These are phyloP conservation scores for Drymonia ruficornis DNA, from an alignment of 2,888 invertebrate species.

Conservation along the genomic window DNA sequence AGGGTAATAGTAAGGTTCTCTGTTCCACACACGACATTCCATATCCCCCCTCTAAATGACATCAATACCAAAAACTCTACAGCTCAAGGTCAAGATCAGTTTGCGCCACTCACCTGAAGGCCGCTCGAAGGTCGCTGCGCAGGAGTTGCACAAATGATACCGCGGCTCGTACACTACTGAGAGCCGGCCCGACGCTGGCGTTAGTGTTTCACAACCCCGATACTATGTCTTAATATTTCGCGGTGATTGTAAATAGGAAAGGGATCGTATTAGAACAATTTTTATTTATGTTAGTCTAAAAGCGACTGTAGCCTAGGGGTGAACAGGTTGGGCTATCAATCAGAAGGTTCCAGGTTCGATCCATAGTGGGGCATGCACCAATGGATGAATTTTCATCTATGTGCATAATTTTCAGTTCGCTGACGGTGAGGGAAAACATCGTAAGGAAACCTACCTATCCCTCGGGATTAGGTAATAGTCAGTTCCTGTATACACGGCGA, in stretches of 20 bases:
- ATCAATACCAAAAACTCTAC: background rate
- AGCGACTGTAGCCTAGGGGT: too few species aligned
- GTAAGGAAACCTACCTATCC: too few species aligned
- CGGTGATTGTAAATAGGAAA: slow-evolving; percentile 65
- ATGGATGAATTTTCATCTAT: too few species aligned
- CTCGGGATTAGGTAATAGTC: too few species aligned
- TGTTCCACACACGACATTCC: background rate
- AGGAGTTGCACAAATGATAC: slow-evolving; percentile 66
- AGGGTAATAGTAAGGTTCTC: too few species aligned
- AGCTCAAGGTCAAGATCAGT: slow-evolving; percentile 63
- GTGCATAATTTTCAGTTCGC: too few species aligned
- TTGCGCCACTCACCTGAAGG: slow-evolving; percentile 73
- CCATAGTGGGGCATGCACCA: too few species aligned
- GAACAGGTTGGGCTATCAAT: too few species aligned
- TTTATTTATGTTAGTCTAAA: slow-evolving; percentile 10
- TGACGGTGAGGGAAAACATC: too few species aligned
- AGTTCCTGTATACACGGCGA: too few species aligned
- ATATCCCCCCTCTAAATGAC: background rate
- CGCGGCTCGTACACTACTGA: slow-evolving; percentile 73
- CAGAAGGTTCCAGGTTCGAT: too few species aligned
- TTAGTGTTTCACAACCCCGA: slow-evolving; percentile 70
- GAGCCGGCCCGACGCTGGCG: slow-evolving; percentile 48
- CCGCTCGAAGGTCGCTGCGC: slow-evolving; percentile 61
- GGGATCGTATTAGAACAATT: slow-evolving; percentile 50
- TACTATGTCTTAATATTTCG: slow-evolving; percentile 68